Evolutionary conservation across 1,140 invertebrate species (phyloP).

Genomic region (Dendrolimus kikuchii): DNA sequence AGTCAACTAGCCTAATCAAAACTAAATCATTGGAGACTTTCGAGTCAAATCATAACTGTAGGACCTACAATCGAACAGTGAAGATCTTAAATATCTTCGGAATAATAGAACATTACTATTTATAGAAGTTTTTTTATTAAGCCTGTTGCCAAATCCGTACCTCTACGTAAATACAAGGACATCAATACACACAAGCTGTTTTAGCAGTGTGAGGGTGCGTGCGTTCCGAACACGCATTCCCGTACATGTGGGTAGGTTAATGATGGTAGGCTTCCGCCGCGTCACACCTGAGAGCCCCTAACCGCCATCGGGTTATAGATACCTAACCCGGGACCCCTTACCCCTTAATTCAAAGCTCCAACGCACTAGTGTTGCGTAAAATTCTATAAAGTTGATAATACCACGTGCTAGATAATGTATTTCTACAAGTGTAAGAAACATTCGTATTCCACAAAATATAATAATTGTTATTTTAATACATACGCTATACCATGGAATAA

Average conservation of each 20-base stretch:
- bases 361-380: slow-evolving; percentile 36
- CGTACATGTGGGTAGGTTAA: slow-evolving; percentile 63
- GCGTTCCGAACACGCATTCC: slow-evolving; percentile 27
- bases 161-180: slow-evolving; percentile 27
- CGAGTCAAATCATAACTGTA: too few species aligned
- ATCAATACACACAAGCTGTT: slow-evolving; percentile 28
- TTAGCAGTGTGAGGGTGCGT: slow-evolving; percentile 40
- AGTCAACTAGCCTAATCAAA: too few species aligned
- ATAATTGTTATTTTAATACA: too few species aligned
- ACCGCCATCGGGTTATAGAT: slow-evolving; percentile 63
- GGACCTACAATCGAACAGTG: too few species aligned
- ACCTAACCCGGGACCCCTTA: slow-evolving; percentile 44
- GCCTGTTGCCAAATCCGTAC: slow-evolving; percentile 43
- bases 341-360: slow-evolving; percentile 46
- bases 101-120: too few species aligned
- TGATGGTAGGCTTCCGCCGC: slow-evolving; percentile 65
- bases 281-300: slow-evolving; percentile 67
- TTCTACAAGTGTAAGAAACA: too few species aligned
- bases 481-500: too few species aligned
- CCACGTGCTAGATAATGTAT: not conserved
- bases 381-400: slow-evolving; percentile 29
- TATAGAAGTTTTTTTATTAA: slow-evolving; percentile 15
- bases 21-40: too few species aligned
- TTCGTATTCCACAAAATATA: too few species aligned
- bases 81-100: too few species aligned